Conservation (phyloP, 2,888 invertebrate species). For the Perdita meconis region DNA sequence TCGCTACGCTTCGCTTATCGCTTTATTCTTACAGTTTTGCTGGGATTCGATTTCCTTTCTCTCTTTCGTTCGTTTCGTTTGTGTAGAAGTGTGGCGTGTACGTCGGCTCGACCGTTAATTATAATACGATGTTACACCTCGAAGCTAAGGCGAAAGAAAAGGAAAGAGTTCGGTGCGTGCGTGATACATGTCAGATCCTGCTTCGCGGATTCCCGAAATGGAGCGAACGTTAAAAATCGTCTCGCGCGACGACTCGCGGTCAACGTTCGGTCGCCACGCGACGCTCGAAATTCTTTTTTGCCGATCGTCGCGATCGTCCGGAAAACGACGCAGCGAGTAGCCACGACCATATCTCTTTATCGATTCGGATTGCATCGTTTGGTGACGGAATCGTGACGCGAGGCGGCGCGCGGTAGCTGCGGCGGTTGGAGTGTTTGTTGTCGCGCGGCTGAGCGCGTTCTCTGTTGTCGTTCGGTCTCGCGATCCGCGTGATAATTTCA, state of each 20-base stretch:
- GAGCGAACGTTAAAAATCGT: constrained; percentile 36
- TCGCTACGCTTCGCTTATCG: constrained; percentile 65
- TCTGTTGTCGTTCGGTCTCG: background rate
- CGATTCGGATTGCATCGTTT: background rate
- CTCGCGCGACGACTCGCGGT: constrained; percentile 2
- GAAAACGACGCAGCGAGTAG: background rate
- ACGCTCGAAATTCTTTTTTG: background rate
- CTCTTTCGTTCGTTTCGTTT: constrained; percentile 17
- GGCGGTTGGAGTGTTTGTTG: constrained; percentile 18
- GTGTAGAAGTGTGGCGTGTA: constrained; percentile 30
- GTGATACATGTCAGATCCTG: constrained; percentile 50
- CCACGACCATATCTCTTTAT: background rate
- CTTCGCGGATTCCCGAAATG: constrained; percentile 21
- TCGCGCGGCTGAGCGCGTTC: constrained; percentile 14
- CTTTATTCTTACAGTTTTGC: constrained; percentile 46
- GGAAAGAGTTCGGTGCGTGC: constrained; percentile 62
- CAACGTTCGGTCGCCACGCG: background rate
- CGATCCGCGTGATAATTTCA: background rate
- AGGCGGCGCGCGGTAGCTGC: constrained; percentile 6
- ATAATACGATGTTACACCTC: constrained; percentile 57
- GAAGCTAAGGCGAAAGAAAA: constrained; percentile 64
- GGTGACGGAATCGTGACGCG: background rate
- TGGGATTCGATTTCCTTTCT: constrained; percentile 10
- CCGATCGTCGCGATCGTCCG: too few relatives aligned
- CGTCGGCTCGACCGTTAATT: constrained; percentile 39